Percentiles rank a stretch among this genome's conserved stretches.
Conservation (phyloP, 2,797 vertebrate species). For the Odontamblyopus rebecca region DNA sequence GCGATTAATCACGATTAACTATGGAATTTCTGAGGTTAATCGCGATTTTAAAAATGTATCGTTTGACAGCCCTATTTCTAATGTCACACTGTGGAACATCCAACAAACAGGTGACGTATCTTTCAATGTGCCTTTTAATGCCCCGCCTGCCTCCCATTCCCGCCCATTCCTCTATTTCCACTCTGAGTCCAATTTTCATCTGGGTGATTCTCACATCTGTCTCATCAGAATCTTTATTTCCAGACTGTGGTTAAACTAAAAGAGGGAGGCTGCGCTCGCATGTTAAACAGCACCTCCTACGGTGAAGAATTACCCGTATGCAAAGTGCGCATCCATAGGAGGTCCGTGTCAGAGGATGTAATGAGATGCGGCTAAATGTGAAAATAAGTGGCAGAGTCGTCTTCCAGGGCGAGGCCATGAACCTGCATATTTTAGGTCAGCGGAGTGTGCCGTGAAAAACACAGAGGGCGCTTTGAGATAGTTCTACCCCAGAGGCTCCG, state of each 20-base stretch:
- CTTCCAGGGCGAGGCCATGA: not conserved
- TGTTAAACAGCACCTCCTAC: conserved; percentile 9
- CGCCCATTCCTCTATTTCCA: too few species aligned
- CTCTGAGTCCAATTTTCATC: not conserved
- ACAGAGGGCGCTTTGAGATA: conserved; percentile 8
- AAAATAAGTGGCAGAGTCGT: conserved; percentile 2
- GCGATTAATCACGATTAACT: too few species aligned
- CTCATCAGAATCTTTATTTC: not conserved
- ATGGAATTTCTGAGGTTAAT: too few species aligned
- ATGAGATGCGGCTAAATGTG: conserved; percentile 11
- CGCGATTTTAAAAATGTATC: too few species aligned
- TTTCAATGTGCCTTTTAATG: too few species aligned
- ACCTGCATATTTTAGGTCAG: conserved; percentile 1
- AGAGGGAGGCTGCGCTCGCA: not conserved
- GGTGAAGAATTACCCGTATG: conserved; percentile 6
- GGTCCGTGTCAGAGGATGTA: conserved; percentile 4
- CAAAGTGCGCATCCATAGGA: not conserved
- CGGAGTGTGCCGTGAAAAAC: conserved; percentile 24
- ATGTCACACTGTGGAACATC: too few species aligned
- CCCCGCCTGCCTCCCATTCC: too few species aligned
- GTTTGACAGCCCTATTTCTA: too few species aligned
- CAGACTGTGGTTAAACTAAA: not conserved
- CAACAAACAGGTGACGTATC: too few species aligned
- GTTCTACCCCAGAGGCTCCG: conserved; percentile 21
- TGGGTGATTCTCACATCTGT: not conserved